Evolutionary conservation across 53 echinoderm and acorn worm species (phyloP), one percentile per base, ranked within the genome.

Genomic region (Hippasteria phrygiana): DNA sequence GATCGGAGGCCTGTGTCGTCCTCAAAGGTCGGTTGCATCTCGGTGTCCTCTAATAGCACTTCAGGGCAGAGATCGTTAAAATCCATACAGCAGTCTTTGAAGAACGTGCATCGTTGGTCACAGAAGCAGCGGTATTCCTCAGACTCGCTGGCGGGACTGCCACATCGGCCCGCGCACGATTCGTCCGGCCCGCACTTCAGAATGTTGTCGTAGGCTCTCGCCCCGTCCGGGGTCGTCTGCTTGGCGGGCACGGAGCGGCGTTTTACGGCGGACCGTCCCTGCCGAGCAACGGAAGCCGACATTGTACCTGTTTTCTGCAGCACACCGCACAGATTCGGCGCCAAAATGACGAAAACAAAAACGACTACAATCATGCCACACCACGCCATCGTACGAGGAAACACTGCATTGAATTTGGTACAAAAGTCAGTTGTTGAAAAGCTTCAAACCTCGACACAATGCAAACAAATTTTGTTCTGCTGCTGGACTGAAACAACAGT

Each of bases 1-100:
- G 39, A 67, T 67, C 69, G 32, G 12, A 59, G 26, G 54, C 54
- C 20, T 1, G 18, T 16, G 32, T 1, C 13, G 7, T 37, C 24
- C 11, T 22, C 22, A 5, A 34, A 34, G 14, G 20, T 29, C 14
- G 8, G 16, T 7, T 27, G 28, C 43, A 74, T 1, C 10, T 74
- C 14, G 29, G 43, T 20, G 43, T 12, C 7, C 28, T 45, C 31
- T 43, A 14, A 16, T 0, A 27, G 10, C 11, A 5, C 9, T 43
- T 22, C 70, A 17, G 46, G 36, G 48, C 95, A 95, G 10, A 83
- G 83, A 3, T 77, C 27, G 20, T 85, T 62, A 62, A 79, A 94
- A 37, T 98, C 98, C 26, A 55, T 43, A 47, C 98, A 98, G 66
- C 98, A 98, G 71, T 98, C 98, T 11, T 89, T 90, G 67, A 82